Base-by-base conservation (phyloP, 2,888 invertebrate genomes). In the Allygus modestus region DNA sequence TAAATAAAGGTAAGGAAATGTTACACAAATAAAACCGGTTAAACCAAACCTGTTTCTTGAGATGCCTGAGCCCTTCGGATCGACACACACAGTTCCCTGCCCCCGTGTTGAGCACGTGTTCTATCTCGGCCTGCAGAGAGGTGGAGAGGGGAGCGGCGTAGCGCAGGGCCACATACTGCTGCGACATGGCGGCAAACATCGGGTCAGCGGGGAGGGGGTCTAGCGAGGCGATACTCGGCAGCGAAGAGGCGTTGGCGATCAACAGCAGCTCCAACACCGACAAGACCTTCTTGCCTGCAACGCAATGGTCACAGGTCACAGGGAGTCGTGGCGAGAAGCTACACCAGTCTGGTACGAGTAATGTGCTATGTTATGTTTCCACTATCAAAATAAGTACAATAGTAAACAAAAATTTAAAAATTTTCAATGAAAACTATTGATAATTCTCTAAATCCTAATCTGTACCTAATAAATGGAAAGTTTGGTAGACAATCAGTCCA, bases 31-130 rank as follows among this genome's bases (percentile, higher is more conserved):
- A 7, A 37, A 9, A 37, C 37, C 37, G 37, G 9, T 37, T 37
- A 46, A 46, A 46, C 37, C 37, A 9, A 1, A 88, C 88, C 86
- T 93, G 91, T 12, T 90, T 88, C 84, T 91, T 91, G 84, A 87
- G 89, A 87, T 92, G 92, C 37, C 90, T 88, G 31, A 95, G 89
- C 28, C 92, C 93, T 87, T 94, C 93, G 12, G 91, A 89, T 87
- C 89, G 89, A 87, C 87, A 41, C 87, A 82, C 41, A 88, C 89
- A 43, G 87, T 88, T 28, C 87, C 43, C 65, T 28, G 75, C 28
- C 2, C 90, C 90, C 2, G 91, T 90, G n/a, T 90, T 89, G 31
- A 94, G 86, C 88, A 93, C 93, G 84, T 91, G 90, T 69, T 90
- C 88, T 17, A 93, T 91, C 88, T 93, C 92, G 11, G 91, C 89